Conservation (phyloP, 1,140 invertebrate species). For the Diuraphis noxia region DNA sequence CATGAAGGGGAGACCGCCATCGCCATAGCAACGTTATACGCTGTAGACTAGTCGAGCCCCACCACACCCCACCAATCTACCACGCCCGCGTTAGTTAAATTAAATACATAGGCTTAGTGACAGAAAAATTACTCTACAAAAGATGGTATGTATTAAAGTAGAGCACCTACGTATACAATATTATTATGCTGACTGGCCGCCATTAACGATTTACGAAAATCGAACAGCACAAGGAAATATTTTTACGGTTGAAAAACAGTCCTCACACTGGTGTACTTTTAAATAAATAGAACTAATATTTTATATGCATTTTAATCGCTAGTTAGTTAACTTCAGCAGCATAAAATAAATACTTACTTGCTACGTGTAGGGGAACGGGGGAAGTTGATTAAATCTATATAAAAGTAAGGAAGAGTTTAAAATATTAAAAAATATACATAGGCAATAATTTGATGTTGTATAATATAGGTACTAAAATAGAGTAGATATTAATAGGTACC, state of each 20-base stretch:
- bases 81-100: neutral
- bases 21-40: constrained; percentile 25
- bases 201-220: neutral
- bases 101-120: constrained; percentile 40
- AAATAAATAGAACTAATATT: neutral
- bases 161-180: neutral
- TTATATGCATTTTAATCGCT: neutral
- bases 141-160: neutral
- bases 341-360: neutral
- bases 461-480: neutral
- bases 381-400: neutral
- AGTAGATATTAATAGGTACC: neutral
- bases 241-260: neutral
- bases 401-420: neutral
- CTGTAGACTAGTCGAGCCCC: neutral
- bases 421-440: neutral
- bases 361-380: neutral
- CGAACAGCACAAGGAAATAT: neutral
- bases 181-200: neutral
- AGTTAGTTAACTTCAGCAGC: neutral
- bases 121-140: neutral
- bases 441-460: neutral
- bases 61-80: neutral
- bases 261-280: neutral
- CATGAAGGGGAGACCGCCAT: constrained; percentile 38